Conservation (phyloP, 2,888 invertebrate genomes). For the Bunonema sp. region DNA sequence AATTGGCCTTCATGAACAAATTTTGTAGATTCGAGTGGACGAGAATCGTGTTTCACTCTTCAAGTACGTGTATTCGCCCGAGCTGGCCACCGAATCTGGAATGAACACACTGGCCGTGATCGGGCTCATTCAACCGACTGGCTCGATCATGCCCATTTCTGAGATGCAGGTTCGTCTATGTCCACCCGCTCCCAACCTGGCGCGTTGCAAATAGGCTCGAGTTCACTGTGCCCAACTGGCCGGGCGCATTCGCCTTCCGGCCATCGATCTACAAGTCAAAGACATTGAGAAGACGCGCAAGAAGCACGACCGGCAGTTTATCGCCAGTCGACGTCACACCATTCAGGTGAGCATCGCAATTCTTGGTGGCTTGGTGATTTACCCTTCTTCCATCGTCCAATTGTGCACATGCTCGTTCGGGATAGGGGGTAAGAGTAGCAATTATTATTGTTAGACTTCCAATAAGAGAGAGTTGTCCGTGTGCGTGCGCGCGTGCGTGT, state of each 20-base stretch:
- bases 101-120: conserved; percentile 46
- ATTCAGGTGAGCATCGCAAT: conserved; percentile 40
- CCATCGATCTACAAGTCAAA: neutral
- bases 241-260: neutral
- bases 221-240: neutral
- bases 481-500: too few relatives aligned
- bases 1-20: too few relatives aligned
- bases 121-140: conserved; percentile 47
- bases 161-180: conserved; percentile 47
- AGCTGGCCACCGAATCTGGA: conserved; percentile 18
- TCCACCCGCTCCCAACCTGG: conserved; percentile 17
- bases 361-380: neutral
- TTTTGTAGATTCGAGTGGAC: conserved; percentile 15
- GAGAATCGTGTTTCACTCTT: conserved; percentile 41
- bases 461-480: too few relatives aligned
- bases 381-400: too few relatives aligned
- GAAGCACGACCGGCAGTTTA: conserved; percentile 23
- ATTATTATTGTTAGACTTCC: too few relatives aligned
- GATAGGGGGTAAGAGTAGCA: too few relatives aligned
- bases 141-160: conserved; percentile 47
- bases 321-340: conserved; percentile 43
- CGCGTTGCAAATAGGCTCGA: neutral
- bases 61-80: conserved; percentile 46
- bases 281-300: conserved; percentile 39
- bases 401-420: too few relatives aligned